phyloP scores from a whole-genome alignment of 2,888 invertebrate genomes.

The Eristalis intricaria region DNA sequence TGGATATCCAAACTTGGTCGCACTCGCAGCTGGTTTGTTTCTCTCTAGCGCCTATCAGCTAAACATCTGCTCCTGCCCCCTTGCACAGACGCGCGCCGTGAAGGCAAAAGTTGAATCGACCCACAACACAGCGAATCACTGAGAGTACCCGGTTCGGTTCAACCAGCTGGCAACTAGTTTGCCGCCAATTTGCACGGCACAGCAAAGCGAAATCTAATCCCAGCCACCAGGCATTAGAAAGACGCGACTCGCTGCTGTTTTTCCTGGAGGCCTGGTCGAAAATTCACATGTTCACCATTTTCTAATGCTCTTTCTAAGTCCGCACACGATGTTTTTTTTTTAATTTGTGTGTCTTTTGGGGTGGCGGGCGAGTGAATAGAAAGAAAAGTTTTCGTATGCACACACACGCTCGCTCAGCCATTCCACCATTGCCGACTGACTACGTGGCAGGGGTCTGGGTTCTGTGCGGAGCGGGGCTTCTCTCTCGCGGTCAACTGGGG shows the following conservation, averaged over 20 bases:
- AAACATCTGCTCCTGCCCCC: too few relatives aligned
- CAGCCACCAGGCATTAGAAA: conserved; percentile 59
- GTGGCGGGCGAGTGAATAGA: conserved; percentile 3
- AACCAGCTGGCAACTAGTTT: conserved; percentile 31
- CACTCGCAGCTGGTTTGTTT: background rate
- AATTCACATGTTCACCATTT: conserved; percentile 72
- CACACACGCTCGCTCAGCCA: conserved; percentile 4
- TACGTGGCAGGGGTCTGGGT: background rate
- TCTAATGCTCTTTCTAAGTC: conserved; percentile 72
- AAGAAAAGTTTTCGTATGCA: conserved; percentile 60
- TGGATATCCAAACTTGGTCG: conserved; percentile 8
- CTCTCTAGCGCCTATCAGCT: background rate
- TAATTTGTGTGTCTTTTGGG: conserved; percentile 8
- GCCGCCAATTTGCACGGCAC: conserved; percentile 44
- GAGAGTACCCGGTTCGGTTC: background rate
- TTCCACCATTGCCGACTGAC: background rate
- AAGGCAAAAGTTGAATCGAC: background rate
- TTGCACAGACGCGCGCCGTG: too few relatives aligned
- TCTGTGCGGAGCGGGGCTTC: background rate
- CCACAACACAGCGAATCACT: conserved; percentile 4
- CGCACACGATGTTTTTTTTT: conserved; percentile 14
- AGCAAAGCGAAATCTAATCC: conserved; percentile 59
- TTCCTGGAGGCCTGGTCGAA: conserved; percentile 61
- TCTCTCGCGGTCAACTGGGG: background rate
- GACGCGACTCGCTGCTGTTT: conserved; percentile 23